Conservation (phyloP, 2,113 vertebrate genomes). For the Balaenoptera acutorostrata region DNA sequence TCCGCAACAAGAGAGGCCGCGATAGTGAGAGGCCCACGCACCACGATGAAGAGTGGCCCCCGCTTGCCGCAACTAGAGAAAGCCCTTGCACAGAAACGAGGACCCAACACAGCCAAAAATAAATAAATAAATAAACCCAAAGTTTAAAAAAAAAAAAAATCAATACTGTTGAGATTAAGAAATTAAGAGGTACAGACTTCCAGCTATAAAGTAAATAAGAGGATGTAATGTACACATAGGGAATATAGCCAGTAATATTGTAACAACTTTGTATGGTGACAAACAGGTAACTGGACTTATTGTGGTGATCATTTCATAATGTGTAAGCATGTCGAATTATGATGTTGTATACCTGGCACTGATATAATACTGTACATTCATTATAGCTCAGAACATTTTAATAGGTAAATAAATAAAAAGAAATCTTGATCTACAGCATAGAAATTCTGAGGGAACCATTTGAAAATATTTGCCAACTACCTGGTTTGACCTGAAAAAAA, state of each 20-base stretch:
- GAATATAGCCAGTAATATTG: neutral
- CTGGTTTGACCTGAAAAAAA: neutral
- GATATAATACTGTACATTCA: neutral
- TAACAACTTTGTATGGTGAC: neutral
- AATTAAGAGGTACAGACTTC: neutral
- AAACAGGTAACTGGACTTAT: neutral
- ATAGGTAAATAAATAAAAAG: neutral
- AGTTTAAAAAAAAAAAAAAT: neutral
- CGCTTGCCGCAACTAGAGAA: too few relatives aligned
- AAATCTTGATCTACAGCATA: neutral
- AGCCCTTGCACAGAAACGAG: too few relatives aligned
- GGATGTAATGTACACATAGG: neutral
- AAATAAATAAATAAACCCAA: too few relatives aligned
- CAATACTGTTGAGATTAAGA: neutral
- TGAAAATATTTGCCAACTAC: neutral
- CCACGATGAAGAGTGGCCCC: too few relatives aligned
- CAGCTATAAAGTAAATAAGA: neutral
- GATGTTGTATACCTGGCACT: neutral
- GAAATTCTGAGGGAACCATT: neutral
- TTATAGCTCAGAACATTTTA: neutral
- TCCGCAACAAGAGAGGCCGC: too few relatives aligned
- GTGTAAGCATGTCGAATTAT: neutral
- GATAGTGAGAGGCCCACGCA: too few relatives aligned
- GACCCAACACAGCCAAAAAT: too few relatives aligned
- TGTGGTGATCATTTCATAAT: neutral